Evolutionary conservation across 2,888 invertebrate genomes (phyloP).

Genomic region (Apeira syringaria): DNA sequence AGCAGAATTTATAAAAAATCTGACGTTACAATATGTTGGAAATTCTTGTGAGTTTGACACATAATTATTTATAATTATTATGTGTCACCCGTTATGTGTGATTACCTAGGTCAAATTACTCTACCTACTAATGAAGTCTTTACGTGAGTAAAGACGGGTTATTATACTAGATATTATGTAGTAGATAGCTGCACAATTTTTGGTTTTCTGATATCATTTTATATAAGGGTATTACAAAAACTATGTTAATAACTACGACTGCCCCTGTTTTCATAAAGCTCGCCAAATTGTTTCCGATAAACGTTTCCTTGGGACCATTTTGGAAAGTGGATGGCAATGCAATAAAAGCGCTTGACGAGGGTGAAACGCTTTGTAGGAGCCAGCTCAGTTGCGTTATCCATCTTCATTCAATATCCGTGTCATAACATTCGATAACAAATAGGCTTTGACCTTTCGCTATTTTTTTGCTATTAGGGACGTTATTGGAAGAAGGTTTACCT

Average conservation of each 20-base stretch:
- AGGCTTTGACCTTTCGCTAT: conserved; percentile 25
- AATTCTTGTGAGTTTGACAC: too few relatives aligned
- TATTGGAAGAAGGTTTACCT: conserved; percentile 8
- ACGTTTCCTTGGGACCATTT: conserved; percentile 21
- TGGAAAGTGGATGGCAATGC: conserved; percentile 25
- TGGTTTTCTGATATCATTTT: conserved; percentile 1
- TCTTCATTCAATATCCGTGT: conserved; percentile 31
- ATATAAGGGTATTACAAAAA: conserved; percentile 8
- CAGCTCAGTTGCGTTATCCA: conserved; percentile 24
- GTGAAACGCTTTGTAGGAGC: conserved; percentile 17
- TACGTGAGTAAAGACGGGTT: too few relatives aligned
- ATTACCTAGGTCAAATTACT: too few relatives aligned
- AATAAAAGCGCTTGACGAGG: conserved; percentile 32
- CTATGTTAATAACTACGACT: conserved; percentile 3
- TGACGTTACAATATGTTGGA: too few relatives aligned
- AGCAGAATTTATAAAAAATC: too few relatives aligned
- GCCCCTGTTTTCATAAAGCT: conserved; percentile 17
- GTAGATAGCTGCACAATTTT: too few relatives aligned
- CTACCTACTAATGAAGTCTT: too few relatives aligned
- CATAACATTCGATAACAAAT: conserved; percentile 28
- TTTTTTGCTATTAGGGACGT: conserved; percentile 21
- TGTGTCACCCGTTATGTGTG: too few relatives aligned
- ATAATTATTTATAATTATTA: too few relatives aligned
- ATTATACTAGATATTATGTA: too few relatives aligned
- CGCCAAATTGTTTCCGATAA: conserved; percentile 19